Percentiles rank a stretch among this genome's conserved stretches.
These are phyloP conservation scores for Scaptomyza caliginosa DNA, from an alignment of 2,888 invertebrate species.

Conservation along the genomic window DNA sequence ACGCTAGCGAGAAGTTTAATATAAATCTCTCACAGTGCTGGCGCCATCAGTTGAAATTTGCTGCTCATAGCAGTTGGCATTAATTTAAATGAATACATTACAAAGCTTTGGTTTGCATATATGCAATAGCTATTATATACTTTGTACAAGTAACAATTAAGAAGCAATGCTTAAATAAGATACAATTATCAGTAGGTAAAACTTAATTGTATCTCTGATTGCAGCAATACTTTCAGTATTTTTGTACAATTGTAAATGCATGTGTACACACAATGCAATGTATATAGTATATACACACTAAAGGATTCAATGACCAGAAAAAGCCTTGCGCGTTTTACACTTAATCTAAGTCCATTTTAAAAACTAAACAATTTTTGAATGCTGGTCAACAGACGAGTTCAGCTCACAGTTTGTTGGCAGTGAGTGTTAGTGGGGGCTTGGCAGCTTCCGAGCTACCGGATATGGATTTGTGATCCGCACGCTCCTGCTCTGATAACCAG, in stretches of 20 bases:
- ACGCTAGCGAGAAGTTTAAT: slow-evolving; percentile 82
- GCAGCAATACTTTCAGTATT: slow-evolving; percentile 32
- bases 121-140: slow-evolving; percentile 41
- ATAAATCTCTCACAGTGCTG: slow-evolving; percentile 81
- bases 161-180: slow-evolving; percentile 37
- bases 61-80: slow-evolving; percentile 35
- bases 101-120: slow-evolving; percentile 47
- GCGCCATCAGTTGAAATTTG: slow-evolving; percentile 37
- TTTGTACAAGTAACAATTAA: slow-evolving; percentile 40
- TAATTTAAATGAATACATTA: slow-evolving; percentile 36
- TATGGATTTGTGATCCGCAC: slow-evolving; percentile 85
- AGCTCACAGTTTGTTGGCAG: slow-evolving; percentile 58
- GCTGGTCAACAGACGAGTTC: slow-evolving; percentile 47
- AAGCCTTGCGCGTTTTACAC: slow-evolving; percentile 53
- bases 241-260: slow-evolving; percentile 66
- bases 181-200: slow-evolving; percentile 64
- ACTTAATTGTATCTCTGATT: slow-evolving; percentile 65
- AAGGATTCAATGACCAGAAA: slow-evolving; percentile 40
- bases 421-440: slow-evolving; percentile 46
- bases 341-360: slow-evolving; percentile 53
- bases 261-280: slow-evolving; percentile 13
- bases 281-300: slow-evolving; percentile 31
- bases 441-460: slow-evolving; percentile 65
- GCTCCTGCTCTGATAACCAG: slow-evolving; percentile 90
- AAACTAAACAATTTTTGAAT: slow-evolving; percentile 71